Conservation (phyloP, 2,797 vertebrate genomes). For the Sebastes matsubarae region DNA sequence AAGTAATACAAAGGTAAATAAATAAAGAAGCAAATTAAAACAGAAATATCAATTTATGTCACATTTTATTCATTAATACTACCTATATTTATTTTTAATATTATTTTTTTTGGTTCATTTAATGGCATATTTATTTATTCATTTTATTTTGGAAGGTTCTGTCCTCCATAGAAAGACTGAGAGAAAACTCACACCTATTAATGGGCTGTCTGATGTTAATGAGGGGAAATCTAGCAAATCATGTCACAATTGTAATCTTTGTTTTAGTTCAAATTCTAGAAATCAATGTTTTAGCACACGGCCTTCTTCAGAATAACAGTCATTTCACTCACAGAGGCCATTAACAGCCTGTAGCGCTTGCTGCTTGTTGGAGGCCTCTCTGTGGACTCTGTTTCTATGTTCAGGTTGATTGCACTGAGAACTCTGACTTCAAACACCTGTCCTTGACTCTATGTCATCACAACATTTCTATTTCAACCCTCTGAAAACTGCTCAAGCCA, state of each 20-base stretch:
- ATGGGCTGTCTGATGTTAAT: background rate
- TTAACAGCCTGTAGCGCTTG: background rate
- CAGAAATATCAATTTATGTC: too few relatives aligned
- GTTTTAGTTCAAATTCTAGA: background rate
- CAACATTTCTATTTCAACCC: background rate
- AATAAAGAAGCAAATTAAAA: too few relatives aligned
- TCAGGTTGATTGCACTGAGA: background rate
- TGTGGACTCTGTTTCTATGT: background rate
- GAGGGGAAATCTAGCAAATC: background rate
- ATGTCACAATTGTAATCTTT: background rate
- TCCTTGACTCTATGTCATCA: background rate
- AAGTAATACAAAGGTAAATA: too few relatives aligned
- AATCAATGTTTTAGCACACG: background rate
- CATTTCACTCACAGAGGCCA: background rate
- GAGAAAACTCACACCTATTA: background rate
- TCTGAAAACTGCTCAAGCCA: background rate
- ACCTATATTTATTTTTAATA: too few relatives aligned
- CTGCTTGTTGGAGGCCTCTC: background rate
- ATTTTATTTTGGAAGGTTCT: too few relatives aligned
- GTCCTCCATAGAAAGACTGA: background rate
- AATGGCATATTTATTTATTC: too few relatives aligned
- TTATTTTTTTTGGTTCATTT: too few relatives aligned
- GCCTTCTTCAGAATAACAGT: background rate
- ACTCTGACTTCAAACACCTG: background rate
- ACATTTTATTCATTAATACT: accelerated